Conservation (phyloP, 1,140 invertebrate species). For the Drosophila sproati region DNA sequence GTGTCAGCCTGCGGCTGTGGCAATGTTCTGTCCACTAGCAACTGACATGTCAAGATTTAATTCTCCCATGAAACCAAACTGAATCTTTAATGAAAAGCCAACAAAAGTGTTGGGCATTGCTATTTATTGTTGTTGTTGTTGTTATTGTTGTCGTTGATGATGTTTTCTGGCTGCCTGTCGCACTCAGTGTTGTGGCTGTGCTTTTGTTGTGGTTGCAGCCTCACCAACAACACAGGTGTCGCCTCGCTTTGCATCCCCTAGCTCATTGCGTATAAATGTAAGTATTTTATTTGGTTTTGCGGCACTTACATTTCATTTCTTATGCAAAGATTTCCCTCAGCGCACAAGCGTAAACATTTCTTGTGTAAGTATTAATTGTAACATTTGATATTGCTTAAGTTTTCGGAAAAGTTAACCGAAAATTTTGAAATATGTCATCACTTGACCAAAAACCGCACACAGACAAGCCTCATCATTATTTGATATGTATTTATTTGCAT, state of each 20-base stretch:
- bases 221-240: constrained; percentile 36
- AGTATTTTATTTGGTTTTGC: constrained; percentile 74
- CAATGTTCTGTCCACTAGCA: constrained; percentile 20
- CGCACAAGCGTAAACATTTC: constrained; percentile 6
- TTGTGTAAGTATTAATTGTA: constrained; percentile 64
- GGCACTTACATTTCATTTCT: constrained; percentile 73
- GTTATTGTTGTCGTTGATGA: constrained; percentile 23
- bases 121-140: constrained; percentile 8
- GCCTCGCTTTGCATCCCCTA: not conserved
- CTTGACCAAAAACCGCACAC: constrained; percentile 59
- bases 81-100: constrained; percentile 79
- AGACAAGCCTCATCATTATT: constrained; percentile 4
- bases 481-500: constrained; percentile 9
- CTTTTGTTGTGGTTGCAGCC: constrained; percentile 36
- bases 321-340: constrained; percentile 68
- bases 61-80: constrained; percentile 76
- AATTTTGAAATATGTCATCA: constrained; percentile 61
- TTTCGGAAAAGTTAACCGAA: constrained; percentile 54
- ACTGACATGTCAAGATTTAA: constrained; percentile 72
- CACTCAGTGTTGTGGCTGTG: constrained; percentile 56
- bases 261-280: constrained; percentile 29
- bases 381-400: constrained; percentile 39
- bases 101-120: constrained; percentile 41
- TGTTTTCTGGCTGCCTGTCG: constrained; percentile 16
- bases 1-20: constrained; percentile 34